A percentile compares a stretch with the other conserved stretches of the same genome.
phyloP scores from a whole-genome alignment of 2,888 invertebrate genomes.

The Mimachlamys varia region DNA sequence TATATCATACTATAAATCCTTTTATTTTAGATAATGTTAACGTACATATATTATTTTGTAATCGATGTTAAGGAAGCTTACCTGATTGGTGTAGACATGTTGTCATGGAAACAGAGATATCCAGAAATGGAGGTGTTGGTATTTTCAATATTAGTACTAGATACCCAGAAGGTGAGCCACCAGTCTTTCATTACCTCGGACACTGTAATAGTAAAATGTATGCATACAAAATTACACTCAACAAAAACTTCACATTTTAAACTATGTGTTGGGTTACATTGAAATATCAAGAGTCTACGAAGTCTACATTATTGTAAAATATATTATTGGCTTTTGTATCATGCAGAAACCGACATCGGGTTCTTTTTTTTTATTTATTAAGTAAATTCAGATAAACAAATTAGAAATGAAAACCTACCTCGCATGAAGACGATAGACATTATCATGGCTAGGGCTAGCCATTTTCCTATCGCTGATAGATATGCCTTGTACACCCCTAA shows the following conservation, averaged over 20 bases:
- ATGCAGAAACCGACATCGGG: background rate
- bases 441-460: conserved; percentile 86
- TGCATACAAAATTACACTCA: background rate
- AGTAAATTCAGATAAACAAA: background rate
- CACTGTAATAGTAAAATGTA: conserved; percentile 76
- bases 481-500: conserved; percentile 91
- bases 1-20: background rate
- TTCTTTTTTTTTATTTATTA: background rate
- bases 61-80: background rate
- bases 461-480: conserved; percentile 89
- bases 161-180: conserved; percentile 97
- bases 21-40: background rate
- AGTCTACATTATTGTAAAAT: background rate
- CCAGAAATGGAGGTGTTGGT: background rate
- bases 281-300: background rate
- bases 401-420: conserved; percentile 65
- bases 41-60: background rate
- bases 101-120: conserved; percentile 11
- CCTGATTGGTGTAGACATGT: background rate
- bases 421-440: conserved; percentile 93
- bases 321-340: background rate
- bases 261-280: background rate
- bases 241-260: background rate
- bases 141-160: conserved; percentile 77
- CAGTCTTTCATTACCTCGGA: conserved; percentile 95